Base-by-base conservation (phyloP, 2,113 vertebrate species). In the Ariopsis seemanni region DNA sequence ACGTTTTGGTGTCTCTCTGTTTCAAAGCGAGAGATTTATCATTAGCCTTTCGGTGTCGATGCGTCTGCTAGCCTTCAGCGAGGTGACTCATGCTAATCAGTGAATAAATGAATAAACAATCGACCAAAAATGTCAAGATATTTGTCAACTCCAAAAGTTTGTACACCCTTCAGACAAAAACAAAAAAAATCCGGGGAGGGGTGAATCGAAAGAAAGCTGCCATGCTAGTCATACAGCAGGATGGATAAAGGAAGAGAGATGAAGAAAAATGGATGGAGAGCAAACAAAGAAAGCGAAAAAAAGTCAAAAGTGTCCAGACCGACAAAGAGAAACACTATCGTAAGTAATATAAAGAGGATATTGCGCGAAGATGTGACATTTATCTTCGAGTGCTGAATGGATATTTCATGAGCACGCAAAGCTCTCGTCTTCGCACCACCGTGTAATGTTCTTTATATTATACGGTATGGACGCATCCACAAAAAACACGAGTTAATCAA, bases 1-100 rank as follows among this genome's bases (percentile, higher is more conserved):
- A 62, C 42, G 15, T 89, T 84, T 88, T 82, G 83, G 69, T 87
- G 85, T 86, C 52, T 22, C 86, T 82, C 82, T 82, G 67, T 88
- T 84, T 85, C 69, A 86, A 80, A 87, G 2, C 20, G 48, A 30
- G 17, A 53, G 10, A 18, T 52, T 83, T 42, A 82, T 12, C 10
- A 14, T 82, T 53, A 67, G 42, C 25, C 25, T 30, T 22, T 14
- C 52, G 2, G 75, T 15, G 74, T 14, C 5, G 4, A 2, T 2
- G 74, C 11, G 48, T n/a, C 74, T 7, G 74, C 18, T 22, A 74
- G 71, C 22, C 75, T 55, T 55, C 7, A 1, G 7, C 27, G 50
- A 52, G 22, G 48, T 52, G 9, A 50, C 11, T 12, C 30, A 4
- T 25, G 72, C 63, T 12, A 25, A n/a, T 2, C 25, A 1, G 9